These are phyloP conservation scores for Hylaeus anthracinus DNA, from an alignment of 1,140 invertebrate genomes.

Conservation along the genomic window DNA sequence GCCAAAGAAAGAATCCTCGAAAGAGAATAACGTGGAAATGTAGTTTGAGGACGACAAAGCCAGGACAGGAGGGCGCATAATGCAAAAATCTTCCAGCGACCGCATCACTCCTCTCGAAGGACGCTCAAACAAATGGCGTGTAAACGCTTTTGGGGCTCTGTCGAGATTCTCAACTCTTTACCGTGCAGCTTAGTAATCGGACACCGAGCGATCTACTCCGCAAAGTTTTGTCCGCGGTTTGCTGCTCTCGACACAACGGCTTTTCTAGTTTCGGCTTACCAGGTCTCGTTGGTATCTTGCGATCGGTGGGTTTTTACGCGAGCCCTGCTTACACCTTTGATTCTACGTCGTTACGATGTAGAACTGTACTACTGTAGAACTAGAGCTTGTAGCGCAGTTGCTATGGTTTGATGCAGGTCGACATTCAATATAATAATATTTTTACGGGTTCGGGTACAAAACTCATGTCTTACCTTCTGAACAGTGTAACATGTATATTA, in stretches of 20 bases:
- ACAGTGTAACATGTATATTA: no score
- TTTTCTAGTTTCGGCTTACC: not conserved
- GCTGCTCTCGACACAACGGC: not conserved
- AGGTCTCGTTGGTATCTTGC: no score
- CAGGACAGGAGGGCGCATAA: constrained; percentile 20
- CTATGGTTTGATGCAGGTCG: no score
- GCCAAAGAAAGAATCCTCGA: not conserved
- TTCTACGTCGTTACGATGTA: no score
- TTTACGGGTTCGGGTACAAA: no score
- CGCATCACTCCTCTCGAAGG: constrained; percentile 21
- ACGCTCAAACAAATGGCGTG: constrained; percentile 53
- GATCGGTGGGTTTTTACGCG: not conserved
- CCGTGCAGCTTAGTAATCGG: constrained; percentile 72
- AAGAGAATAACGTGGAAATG: not conserved
- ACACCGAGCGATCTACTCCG: constrained; percentile 64
- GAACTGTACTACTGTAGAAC: no score
- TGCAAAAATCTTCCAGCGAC: constrained; percentile 29
- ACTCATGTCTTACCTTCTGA: no score
- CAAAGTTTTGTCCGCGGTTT: constrained; percentile 54
- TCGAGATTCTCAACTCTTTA: constrained; percentile 72
- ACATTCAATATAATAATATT: no score
- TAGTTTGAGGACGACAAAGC: constrained; percentile 22
- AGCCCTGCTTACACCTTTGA: not conserved
- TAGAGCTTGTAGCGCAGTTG: no score
- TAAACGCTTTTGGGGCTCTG: constrained; percentile 51